Conservation (phyloP, 2,113 vertebrate genomes). For the Nicator chloris region DNA sequence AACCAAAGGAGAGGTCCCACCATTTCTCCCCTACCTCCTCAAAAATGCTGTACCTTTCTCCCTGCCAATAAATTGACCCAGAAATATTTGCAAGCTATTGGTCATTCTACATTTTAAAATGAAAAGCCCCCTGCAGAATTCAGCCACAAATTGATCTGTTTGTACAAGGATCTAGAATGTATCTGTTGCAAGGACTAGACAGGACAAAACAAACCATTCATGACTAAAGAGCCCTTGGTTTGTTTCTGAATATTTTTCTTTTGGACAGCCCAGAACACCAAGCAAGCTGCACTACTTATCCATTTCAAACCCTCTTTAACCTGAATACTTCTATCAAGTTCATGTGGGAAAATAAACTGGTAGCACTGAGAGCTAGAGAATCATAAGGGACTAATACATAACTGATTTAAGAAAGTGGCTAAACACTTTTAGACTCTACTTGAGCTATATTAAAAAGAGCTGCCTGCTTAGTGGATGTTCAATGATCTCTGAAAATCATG, state of each 20-base stretch:
- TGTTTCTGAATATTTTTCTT: not conserved
- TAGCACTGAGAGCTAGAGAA: not conserved
- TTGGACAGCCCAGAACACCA: not conserved
- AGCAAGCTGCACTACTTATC: not conserved
- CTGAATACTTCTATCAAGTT: not conserved
- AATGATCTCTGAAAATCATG: not conserved
- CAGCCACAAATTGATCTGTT: conserved; percentile 19
- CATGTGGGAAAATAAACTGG: not conserved
- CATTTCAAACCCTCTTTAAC: not conserved
- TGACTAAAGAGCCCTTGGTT: not conserved
- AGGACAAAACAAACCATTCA: not conserved
- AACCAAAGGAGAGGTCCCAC: not conserved
- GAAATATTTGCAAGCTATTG: conserved; percentile 1
- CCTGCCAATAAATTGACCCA: not conserved
- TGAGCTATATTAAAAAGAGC: not conserved
- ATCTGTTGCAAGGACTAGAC: not conserved
- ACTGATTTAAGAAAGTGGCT: not conserved
- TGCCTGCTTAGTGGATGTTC: not conserved
- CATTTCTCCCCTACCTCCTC: not conserved
- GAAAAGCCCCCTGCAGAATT: not conserved
- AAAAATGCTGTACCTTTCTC: not conserved
- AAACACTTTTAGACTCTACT: not conserved
- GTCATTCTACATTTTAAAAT: not conserved
- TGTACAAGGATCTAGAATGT: not conserved
- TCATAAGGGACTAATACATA: not conserved